Evolutionary conservation across 2,797 vertebrate genomes (phyloP).

Genomic region (Cephalopachus bancanus): DNA sequence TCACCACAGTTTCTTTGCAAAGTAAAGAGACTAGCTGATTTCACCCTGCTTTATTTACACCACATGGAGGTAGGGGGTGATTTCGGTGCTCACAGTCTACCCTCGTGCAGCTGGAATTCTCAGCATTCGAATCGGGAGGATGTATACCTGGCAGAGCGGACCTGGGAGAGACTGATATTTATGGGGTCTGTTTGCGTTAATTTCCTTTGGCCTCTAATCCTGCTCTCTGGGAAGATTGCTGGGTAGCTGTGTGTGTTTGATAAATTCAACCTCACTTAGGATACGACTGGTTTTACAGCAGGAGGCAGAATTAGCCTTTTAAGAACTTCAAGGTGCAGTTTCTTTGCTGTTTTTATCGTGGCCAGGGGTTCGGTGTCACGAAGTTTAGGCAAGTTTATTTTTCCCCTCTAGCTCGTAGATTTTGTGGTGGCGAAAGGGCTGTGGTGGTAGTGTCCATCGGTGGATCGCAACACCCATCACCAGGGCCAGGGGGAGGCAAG

Average conservation of each 20-base stretch:
- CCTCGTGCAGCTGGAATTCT: not conserved
- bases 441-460: not conserved
- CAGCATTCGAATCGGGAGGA: not conserved
- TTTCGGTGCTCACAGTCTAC: not conserved
- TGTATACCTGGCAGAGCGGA: not conserved
- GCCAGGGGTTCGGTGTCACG: not conserved
- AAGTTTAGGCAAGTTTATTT: not conserved
- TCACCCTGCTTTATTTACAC: not conserved
- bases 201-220: constrained; percentile 59
- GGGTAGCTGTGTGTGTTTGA: constrained; percentile 58
- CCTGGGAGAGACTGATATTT: constrained; percentile 29
- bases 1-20: constrained; percentile 35
- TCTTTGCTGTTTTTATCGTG: not conserved
- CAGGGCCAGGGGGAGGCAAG: not conserved
- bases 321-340: not conserved
- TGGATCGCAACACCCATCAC: not conserved
- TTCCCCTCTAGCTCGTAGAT: not conserved
- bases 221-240: constrained; percentile 53
- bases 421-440: not conserved
- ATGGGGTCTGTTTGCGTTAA: not conserved
- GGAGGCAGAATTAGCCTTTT: constrained; percentile 50
- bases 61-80: not conserved
- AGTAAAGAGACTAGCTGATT: not conserved
- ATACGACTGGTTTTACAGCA: constrained; percentile 39
- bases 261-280: not conserved